Evolutionary conservation across 2,113 vertebrate species (phyloP), one percentile per base, ranked within the genome.

Genomic region (Synodontis membranacea): DNA sequence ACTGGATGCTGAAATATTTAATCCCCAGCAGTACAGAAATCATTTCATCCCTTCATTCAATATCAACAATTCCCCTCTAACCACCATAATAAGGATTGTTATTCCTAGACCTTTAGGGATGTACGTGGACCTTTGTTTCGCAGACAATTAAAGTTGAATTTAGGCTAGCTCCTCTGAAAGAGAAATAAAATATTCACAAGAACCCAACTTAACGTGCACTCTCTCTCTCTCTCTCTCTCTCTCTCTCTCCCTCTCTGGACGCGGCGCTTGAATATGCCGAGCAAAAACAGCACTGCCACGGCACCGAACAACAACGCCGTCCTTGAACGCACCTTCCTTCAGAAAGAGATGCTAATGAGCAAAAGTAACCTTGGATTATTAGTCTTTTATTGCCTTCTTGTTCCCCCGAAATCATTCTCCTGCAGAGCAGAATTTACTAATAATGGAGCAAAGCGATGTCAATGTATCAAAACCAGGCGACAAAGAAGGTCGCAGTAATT

Each of bases 161-260:
- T 46, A 60, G 78, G 39, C 87, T 84, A 85, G 74, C 82, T 89
- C 81, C 88, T 68, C 89, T 79, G 46, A 56, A 83, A 86, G 66
- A 85, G 34, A 62, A 64, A 90, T 91, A 0, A 91, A 91, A 89
- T 91, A 90, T 91, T 88, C 80, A 92, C 37, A 28, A 56, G 37
- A 60, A 50, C 64, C 82, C 84, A 88, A 52, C 83, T 87, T 87
- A 88, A 87, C 87, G 86, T n/a, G n/a, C n/a, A n/a, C n/a, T n/a
- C n/a, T n/a, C n/a, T n/a, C n/a, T n/a, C n/a, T n/a, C n/a, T n/a
- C n/a, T n/a, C n/a, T n/a, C n/a, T n/a, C n/a, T n/a, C n/a, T n/a
- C n/a, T n/a, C n/a, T n/a, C n/a, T n/a, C n/a, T n/a, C 84, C 89
- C 87, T 80, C 85, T 86, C 83, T 81, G 88, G 85, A 91, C 83